These are phyloP conservation scores for Philaethria dido DNA, from an alignment of 2,888 invertebrate species.

Conservation along the genomic window DNA sequence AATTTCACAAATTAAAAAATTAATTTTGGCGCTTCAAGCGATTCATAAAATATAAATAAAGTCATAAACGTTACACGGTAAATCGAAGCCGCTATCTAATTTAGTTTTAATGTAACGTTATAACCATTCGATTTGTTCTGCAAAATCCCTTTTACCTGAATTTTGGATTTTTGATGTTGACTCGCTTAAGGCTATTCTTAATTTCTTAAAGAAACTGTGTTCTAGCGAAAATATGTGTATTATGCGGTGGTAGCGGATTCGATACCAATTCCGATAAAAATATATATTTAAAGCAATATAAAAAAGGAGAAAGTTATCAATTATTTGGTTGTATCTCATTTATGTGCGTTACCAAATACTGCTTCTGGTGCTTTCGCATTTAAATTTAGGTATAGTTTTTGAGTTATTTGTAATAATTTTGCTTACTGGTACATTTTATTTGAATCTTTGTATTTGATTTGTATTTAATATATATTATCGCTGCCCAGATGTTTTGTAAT, in stretches of 20 bases:
- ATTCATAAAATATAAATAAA: slow-evolving; percentile 48
- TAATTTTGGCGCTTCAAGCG: slow-evolving; percentile 26
- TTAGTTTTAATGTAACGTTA: slow-evolving; percentile 52
- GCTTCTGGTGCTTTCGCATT: too few relatives aligned
- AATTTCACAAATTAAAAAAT: slow-evolving; percentile 16
- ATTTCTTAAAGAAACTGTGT: background rate
- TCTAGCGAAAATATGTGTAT: background rate
- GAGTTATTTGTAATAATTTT: too few relatives aligned
- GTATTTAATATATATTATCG: too few relatives aligned
- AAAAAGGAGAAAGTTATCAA: too few relatives aligned
- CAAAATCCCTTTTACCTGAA: slow-evolving; percentile 41
- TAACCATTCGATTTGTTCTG: slow-evolving; percentile 48
- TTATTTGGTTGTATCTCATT: too few relatives aligned
- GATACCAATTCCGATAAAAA: background rate
- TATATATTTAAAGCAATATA: too few relatives aligned
- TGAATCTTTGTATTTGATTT: too few relatives aligned
- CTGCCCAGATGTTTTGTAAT: too few relatives aligned
- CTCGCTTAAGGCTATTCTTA: background rate
- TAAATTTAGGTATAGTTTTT: too few relatives aligned
- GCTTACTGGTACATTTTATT: too few relatives aligned
- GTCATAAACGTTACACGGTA: slow-evolving; percentile 56
- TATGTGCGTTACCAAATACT: too few relatives aligned
- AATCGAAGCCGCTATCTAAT: slow-evolving; percentile 52
- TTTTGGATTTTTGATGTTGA: background rate
- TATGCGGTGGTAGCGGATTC: background rate